Evolutionary conservation across 2,113 vertebrate genomes (phyloP), one percentile per base, ranked within the genome.

Genomic region (Bothrops jararaca): DNA sequence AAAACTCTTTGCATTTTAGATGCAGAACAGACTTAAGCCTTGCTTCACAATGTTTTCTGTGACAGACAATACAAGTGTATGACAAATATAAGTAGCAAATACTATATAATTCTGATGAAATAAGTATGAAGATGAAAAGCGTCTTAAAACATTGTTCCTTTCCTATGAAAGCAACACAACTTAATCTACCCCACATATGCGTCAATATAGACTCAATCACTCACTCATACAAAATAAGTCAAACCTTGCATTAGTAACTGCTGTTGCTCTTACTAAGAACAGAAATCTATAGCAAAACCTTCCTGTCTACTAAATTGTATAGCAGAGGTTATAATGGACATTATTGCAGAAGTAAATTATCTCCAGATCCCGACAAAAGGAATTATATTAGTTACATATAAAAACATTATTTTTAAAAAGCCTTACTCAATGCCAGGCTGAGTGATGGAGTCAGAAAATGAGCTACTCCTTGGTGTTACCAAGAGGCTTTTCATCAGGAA

Each of bases 401-500:
- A 42, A 80, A 42, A 42, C 34, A 42, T 80, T 97, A 90, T 96
- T 95, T 96, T 96, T 96, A 94, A 93, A 96, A 95, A 95, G 95
- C 95, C 88, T 87, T 74, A 91, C 95, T 93, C 95, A 90, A 94
- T 26, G 94, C 94, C 92, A 50, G 92, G 93, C 91, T 95, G 95
- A 97, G 94, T 95, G 96, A 97, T 60, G 95, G 96, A 96, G 95
- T 56, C 92, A 93, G 94, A 97, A 97, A 97, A 96, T 90, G 95
- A 97, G 96, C 95, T 96, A 94, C 95, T 97, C 94, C 95, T 97
- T 93, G 42, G 92, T 95, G 96, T 96, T 95, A 97, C 96, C 96
- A 95, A 97, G 97, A 95, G 96, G 97, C 93, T 95, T 97, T 97
- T 97, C 97, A 97, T 96, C 97, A 96, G 95, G 94, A 93, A 95